phyloP scores from a whole-genome alignment of 2,888 invertebrate species.

The Leptothorax acervorum region DNA sequence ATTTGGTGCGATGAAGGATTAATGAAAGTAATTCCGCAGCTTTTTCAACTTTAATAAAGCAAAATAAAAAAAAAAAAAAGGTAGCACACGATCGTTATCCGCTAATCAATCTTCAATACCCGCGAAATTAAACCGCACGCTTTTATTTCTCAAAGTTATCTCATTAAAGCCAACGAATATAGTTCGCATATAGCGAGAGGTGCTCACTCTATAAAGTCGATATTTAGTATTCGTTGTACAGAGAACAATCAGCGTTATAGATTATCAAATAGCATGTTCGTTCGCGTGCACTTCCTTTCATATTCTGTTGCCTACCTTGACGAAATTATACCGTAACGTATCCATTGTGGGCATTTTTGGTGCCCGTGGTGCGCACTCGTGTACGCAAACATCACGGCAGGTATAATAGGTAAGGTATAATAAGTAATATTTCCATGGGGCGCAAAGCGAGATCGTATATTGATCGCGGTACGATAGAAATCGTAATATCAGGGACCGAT shows the following conservation, averaged over 20 bases:
- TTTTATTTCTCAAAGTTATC: slow-evolving; percentile 53
- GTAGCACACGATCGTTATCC: slow-evolving; percentile 34
- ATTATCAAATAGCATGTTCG: slow-evolving; percentile 70
- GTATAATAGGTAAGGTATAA: background rate
- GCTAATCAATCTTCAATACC: slow-evolving; percentile 45
- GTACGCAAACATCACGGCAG: slow-evolving; percentile 2
- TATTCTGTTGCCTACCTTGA: background rate
- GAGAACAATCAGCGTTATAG: slow-evolving; percentile 60
- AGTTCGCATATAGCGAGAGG: slow-evolving; percentile 2
- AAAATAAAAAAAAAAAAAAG: slow-evolving; percentile 21
- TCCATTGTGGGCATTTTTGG: slow-evolving; percentile 9
- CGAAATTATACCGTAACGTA: slow-evolving; percentile 14
- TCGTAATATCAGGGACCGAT: slow-evolving; percentile 58
- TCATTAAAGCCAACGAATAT: slow-evolving; percentile 33
- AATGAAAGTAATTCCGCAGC: slow-evolving; percentile 15
- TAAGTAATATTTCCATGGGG: slow-evolving; percentile 8
- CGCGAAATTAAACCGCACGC: slow-evolving; percentile 43
- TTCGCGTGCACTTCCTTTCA: slow-evolving; percentile 37
- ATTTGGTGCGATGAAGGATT: background rate
- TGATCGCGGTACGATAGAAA: slow-evolving; percentile 16
- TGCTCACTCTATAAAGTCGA: slow-evolving; percentile 55
- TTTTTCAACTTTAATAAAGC: slow-evolving; percentile 13
- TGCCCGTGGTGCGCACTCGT: background rate
- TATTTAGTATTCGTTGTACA: slow-evolving; percentile 62
- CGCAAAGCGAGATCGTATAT: slow-evolving; percentile 13